A percentile compares a stretch with the other conserved stretches of the same genome.
Evolutionary conservation across 1,140 invertebrate genomes (phyloP).

Genomic region (Platyscapa corneri): DNA sequence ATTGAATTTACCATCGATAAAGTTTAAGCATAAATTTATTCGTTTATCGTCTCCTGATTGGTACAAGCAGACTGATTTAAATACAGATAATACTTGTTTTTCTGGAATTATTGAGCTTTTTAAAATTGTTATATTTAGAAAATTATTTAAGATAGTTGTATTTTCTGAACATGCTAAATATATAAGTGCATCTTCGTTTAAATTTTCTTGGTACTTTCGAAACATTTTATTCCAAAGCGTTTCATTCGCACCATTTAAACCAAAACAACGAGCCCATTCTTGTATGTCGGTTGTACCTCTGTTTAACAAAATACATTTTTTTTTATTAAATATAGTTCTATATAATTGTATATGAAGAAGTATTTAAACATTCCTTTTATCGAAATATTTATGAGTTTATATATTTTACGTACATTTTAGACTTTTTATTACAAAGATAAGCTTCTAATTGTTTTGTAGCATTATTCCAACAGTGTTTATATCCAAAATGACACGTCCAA

Average conservation of each 20-base stretch:
- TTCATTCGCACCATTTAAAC: constrained; percentile 45
- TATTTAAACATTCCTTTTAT: not conserved
- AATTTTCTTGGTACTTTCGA: constrained; percentile 49
- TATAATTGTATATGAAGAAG: not conserved
- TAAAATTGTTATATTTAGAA: constrained; percentile 36
- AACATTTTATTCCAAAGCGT: constrained; percentile 48
- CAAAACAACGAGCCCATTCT: constrained; percentile 40
- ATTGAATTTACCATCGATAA: constrained; percentile 36
- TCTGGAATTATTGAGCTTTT: constrained; percentile 22
- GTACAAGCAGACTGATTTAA: constrained; percentile 49
- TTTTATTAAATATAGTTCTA: not conserved
- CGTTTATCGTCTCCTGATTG: constrained; percentile 39
- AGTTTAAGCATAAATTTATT: constrained; percentile 46
- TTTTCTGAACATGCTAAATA: constrained; percentile 55
- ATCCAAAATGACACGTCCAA: constrained; percentile 57
- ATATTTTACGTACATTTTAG: constrained; percentile 44
- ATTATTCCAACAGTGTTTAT: constrained; percentile 53
- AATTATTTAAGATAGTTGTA: constrained; percentile 53
- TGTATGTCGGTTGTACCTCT: constrained; percentile 29
- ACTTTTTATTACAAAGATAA: constrained; percentile 51
- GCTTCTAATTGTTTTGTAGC: constrained; percentile 53
- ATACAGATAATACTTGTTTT: constrained; percentile 37
- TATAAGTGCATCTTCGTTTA: constrained; percentile 45
- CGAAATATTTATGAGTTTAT: not conserved
- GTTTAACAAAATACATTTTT: not conserved